Conservation (phyloP, 2,888 invertebrate genomes). For the Tanypteryx hageni region DNA sequence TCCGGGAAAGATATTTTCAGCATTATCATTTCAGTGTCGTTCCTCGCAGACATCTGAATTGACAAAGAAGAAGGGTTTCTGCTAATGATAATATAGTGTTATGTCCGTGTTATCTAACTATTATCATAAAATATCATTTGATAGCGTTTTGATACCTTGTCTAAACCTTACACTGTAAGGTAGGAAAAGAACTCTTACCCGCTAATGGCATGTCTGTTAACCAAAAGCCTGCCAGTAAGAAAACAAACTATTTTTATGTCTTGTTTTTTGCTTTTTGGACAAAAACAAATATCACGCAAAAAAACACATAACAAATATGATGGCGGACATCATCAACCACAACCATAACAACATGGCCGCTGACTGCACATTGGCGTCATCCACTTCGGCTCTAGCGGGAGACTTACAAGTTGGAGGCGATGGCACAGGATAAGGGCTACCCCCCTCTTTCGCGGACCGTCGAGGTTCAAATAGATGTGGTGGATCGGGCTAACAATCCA, state of each 20-base stretch:
- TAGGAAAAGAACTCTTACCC: conserved; percentile 51
- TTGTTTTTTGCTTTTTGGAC: conserved; percentile 64
- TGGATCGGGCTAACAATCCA: conserved; percentile 98
- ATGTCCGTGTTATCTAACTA: conserved; percentile 8
- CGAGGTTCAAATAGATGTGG: conserved; percentile 99
- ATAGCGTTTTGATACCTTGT: conserved; percentile 41
- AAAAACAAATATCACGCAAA: conserved; percentile 60
- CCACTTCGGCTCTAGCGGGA: conserved; percentile 84
- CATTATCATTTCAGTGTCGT: conserved; percentile 6
- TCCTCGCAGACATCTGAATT: not conserved
- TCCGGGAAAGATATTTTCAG: not conserved
- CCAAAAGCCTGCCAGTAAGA: conserved; percentile 49
- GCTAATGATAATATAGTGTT: conserved; percentile 13
- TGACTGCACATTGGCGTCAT: conserved; percentile 65
- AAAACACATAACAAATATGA: conserved; percentile 64
- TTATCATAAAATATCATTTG: conserved; percentile 18
- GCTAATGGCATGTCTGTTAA: conserved; percentile 55
- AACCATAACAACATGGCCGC: conserved; percentile 60
- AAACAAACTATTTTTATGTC: conserved; percentile 64
- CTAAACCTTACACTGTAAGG: conserved; percentile 36
- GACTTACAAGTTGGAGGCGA: conserved; percentile 98
- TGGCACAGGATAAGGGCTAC: conserved; percentile 98
- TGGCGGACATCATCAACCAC: conserved; percentile 62
- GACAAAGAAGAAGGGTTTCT: not conserved
- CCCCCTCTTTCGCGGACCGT: conserved; percentile 97